A percentile compares a stretch with the other conserved stretches of the same genome.
Conservation (phyloP, 2,797 vertebrate genomes). For the Anniella stebbinsi region DNA sequence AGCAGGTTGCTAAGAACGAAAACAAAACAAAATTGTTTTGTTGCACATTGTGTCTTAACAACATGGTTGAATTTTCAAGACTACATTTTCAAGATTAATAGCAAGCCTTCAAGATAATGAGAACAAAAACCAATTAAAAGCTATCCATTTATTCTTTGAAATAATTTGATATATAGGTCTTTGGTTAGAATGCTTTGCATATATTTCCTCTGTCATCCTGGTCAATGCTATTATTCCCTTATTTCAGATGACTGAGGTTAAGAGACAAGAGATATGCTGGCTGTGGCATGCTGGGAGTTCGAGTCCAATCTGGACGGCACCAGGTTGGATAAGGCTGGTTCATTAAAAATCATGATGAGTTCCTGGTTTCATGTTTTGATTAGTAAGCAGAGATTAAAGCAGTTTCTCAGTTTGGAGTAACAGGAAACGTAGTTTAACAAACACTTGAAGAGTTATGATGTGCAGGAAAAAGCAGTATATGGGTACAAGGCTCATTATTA, state of each 20-base stretch:
- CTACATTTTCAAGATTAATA: not conserved
- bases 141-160: not conserved
- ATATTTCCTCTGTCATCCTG: not conserved
- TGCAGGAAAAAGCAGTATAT: no score
- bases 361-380: no score
- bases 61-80: not conserved
- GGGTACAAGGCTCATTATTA: no score
- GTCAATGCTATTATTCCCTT: not conserved
- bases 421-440: no score
- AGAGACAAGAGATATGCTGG: not conserved
- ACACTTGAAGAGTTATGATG: no score
- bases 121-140: not conserved
- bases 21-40: not conserved
- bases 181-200: not conserved
- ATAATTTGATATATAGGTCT: not conserved
- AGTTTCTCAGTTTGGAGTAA: no score
- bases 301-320: no score
- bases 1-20: conserved; percentile 19
- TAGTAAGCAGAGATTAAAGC: no score
- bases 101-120: not conserved
- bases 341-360: no score
- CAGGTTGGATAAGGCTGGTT: no score
- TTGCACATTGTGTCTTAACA: not conserved
- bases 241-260: not conserved
- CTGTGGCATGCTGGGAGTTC: no score